Percentiles rank a stretch among this genome's conserved stretches.
These are phyloP conservation scores for Seriola aureovittata DNA, from an alignment of 2,113 vertebrate genomes.

Conservation along the genomic window DNA sequence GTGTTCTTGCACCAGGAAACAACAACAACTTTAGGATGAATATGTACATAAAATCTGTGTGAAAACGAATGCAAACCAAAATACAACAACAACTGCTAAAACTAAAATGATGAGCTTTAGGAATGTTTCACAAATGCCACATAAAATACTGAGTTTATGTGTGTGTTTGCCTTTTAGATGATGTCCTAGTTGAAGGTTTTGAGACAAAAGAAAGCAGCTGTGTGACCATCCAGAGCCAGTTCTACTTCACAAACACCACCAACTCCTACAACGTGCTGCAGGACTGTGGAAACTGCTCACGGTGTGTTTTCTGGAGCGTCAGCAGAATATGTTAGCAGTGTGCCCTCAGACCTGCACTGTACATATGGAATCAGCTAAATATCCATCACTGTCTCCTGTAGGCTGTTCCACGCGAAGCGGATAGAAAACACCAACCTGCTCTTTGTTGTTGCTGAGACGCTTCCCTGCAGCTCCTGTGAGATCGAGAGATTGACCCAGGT, in stretches of 20 bases:
- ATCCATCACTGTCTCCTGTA: conserved; percentile 64
- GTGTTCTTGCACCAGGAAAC: not conserved
- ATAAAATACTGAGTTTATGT: not conserved
- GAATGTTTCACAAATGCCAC: not conserved
- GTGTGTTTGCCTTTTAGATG: conserved; percentile 79
- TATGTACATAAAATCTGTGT: not conserved
- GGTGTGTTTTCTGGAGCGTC: conserved; percentile 80
- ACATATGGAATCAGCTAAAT: not conserved
- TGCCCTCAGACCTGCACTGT: not conserved
- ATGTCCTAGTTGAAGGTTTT: conserved; percentile 87
- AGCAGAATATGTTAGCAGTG: conserved; percentile 28
- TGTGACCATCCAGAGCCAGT: conserved; percentile 97
- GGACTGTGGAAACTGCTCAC: conserved; percentile 98
- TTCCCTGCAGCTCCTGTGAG: conserved; percentile 95
- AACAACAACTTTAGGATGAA: not conserved
- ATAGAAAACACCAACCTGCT: conserved; percentile 95
- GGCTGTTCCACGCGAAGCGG: conserved; percentile 94
- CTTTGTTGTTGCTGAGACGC: conserved; percentile 96
- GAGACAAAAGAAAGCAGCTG: conserved; percentile 94
- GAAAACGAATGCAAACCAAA: not conserved
- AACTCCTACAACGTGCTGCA: conserved; percentile 95
- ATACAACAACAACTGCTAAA: not conserved
- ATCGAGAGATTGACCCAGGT: conserved; percentile 91
- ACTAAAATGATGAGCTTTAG: not conserved
- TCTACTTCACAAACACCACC: conserved; percentile 95